Evolutionary conservation across 2,888 invertebrate species (phyloP).

Genomic region (Drosophila kanekoi): DNA sequence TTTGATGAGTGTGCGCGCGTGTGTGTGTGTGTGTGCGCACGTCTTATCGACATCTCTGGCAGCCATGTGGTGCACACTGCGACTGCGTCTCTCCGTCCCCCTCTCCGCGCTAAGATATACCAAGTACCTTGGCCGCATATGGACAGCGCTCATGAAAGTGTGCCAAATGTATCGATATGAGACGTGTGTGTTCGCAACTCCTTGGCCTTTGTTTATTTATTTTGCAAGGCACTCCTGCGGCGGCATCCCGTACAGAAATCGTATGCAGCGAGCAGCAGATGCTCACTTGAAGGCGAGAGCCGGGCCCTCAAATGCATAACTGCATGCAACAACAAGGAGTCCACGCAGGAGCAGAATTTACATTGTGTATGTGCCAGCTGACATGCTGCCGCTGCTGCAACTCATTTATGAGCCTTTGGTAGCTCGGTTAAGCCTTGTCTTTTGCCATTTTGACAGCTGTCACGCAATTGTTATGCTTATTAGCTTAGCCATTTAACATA

Average conservation of each 20-base stretch:
- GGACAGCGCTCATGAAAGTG: conserved; percentile 47
- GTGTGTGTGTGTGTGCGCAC: conserved; percentile 34
- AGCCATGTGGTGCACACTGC: conserved; percentile 43
- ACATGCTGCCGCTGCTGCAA: conserved; percentile 33
- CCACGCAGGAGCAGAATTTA: conserved; percentile 22
- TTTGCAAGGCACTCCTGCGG: conserved; percentile 38
- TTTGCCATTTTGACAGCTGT: conserved; percentile 46
- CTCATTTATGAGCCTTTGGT: conserved; percentile 39
- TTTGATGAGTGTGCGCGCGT: conserved; percentile 3
- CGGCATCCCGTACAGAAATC: conserved; percentile 37
- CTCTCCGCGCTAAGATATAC: neutral
- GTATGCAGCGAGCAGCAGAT: conserved; percentile 36
- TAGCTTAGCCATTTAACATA: conserved; percentile 34
- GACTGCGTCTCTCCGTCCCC: conserved; percentile 4
- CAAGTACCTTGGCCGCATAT: conserved; percentile 35
- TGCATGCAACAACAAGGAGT: conserved; percentile 10
- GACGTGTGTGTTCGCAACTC: conserved; percentile 38
- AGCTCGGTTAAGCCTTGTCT: conserved; percentile 3
- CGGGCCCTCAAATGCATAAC: conserved; percentile 46
- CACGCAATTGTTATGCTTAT: conserved; percentile 35
- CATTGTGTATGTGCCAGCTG: conserved; percentile 44
- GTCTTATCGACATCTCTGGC: conserved; percentile 54
- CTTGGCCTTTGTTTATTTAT: conserved; percentile 43
- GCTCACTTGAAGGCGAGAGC: conserved; percentile 48
- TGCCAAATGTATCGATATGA: conserved; percentile 54